Conservation (phyloP, 1,140 invertebrate species). For the Lepidurus couesii region DNA sequence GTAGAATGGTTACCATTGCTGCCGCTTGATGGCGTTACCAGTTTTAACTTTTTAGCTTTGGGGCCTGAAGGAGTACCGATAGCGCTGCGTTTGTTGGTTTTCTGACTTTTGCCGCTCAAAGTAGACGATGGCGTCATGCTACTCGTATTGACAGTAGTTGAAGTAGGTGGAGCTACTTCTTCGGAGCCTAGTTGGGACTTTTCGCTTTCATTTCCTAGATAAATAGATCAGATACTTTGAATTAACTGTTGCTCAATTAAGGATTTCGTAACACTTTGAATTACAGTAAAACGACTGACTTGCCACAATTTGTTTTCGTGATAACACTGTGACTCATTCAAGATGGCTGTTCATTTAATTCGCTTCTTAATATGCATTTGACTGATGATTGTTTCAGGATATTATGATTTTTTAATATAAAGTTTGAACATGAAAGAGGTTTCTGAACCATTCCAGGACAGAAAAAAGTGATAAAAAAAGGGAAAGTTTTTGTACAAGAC, state of each 20-base stretch:
- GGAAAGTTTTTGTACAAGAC: not conserved
- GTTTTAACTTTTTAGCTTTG: not conserved
- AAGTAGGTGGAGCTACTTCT: not conserved
- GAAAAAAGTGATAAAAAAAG: not conserved
- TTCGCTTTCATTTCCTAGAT: constrained; percentile 2
- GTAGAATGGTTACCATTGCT: not conserved
- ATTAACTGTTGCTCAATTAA: not conserved
- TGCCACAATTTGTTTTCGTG: too few species aligned
- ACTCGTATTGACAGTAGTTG: not conserved
- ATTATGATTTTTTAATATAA: too few species aligned
- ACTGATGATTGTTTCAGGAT: too few species aligned
- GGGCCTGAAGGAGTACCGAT: not conserved
- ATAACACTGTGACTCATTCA: too few species aligned
- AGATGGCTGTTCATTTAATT: too few species aligned
- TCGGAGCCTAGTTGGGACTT: not conserved
- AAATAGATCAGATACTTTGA: not conserved
- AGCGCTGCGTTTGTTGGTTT: not conserved
- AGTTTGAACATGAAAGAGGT: not conserved
- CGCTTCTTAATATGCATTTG: too few species aligned
- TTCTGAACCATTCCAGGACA: not conserved
- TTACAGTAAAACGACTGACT: too few species aligned
- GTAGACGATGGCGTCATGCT: not conserved
- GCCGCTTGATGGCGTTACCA: not conserved
- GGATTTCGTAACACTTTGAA: too few species aligned
- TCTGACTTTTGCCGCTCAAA: not conserved